phyloP scores from a whole-genome alignment of 1,140 invertebrate genomes.

The Drosophila ohnishii region DNA sequence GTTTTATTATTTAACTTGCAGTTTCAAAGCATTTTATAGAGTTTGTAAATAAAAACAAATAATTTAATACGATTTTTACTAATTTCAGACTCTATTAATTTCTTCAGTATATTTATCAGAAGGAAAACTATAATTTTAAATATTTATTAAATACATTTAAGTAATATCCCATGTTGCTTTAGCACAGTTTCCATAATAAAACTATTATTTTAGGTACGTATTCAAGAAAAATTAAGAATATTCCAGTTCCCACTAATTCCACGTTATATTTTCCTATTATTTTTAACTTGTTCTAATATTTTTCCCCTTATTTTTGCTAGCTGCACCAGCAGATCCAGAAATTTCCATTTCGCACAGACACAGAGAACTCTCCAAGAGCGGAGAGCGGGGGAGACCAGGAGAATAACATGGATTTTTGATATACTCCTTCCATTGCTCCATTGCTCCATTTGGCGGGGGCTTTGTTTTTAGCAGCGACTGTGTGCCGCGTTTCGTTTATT shows the following conservation, averaged over 20 bases:
- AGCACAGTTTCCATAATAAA: no score
- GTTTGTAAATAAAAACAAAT: no score
- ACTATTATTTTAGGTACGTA: neutral
- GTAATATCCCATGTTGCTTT: no score
- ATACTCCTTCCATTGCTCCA: conserved; percentile 28
- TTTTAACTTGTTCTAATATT: conserved; percentile 13
- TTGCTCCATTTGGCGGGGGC: conserved; percentile 40
- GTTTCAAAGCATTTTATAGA: no score
- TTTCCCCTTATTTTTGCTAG: conserved; percentile 1
- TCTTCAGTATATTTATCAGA: neutral
- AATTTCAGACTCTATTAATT: no score
- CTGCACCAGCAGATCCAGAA: conserved; percentile 21
- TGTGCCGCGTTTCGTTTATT: conserved; percentile 35
- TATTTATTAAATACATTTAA: neutral
- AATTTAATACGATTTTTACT: no score
- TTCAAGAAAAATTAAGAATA: neutral
- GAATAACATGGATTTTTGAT: conserved; percentile 49
- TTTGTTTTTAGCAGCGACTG: conserved; percentile 24
- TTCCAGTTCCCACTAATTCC: neutral
- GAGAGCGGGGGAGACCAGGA: neutral
- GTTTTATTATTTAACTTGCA: no score
- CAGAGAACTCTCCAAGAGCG: neutral
- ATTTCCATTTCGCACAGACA: conserved; percentile 34
- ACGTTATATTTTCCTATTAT: neutral
- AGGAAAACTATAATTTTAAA: neutral